Conservation (phyloP, 37 sponge, comb jelly and placozoan species). For the Axinella damicornis region DNA sequence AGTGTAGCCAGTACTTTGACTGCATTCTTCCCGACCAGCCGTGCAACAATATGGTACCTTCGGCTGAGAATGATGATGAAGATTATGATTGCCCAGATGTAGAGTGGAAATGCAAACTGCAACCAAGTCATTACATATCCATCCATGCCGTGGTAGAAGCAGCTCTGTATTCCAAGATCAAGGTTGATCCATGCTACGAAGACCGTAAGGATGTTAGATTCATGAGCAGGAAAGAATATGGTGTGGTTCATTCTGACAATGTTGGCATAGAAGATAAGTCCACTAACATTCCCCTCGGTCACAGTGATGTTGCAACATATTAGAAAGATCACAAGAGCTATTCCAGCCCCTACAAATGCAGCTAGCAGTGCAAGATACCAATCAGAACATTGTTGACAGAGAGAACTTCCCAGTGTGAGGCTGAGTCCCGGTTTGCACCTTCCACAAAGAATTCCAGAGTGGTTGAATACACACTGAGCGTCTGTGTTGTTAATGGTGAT, state of each 20-base stretch:
- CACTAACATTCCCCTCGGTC: neutral
- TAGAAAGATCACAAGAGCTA: neutral
- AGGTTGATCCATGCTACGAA: conserved; percentile 14
- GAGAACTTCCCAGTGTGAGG: neutral
- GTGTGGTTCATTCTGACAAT: neutral
- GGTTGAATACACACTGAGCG: neutral
- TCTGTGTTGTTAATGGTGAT: neutral
- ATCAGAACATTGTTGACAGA: neutral
- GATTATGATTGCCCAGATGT: neutral
- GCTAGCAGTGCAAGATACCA: neutral
- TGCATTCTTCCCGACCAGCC: neutral
- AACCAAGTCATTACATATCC: neutral
- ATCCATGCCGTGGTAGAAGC: conserved; percentile 16
- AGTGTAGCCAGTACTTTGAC: neutral
- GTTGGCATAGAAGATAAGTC: conserved; percentile 12
- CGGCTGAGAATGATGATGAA: neutral
- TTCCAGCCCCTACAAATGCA: neutral
- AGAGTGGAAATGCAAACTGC: conserved; percentile 4
- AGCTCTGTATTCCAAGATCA: neutral
- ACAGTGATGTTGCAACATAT: neutral
- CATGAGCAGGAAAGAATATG: neutral
- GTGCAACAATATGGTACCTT: too few species aligned
- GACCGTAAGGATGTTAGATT: neutral
- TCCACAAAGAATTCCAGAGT: neutral
- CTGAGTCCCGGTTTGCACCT: neutral